Evolutionary conservation across 2,797 vertebrate genomes (phyloP).

Genomic region (Enteromius treurensis): DNA sequence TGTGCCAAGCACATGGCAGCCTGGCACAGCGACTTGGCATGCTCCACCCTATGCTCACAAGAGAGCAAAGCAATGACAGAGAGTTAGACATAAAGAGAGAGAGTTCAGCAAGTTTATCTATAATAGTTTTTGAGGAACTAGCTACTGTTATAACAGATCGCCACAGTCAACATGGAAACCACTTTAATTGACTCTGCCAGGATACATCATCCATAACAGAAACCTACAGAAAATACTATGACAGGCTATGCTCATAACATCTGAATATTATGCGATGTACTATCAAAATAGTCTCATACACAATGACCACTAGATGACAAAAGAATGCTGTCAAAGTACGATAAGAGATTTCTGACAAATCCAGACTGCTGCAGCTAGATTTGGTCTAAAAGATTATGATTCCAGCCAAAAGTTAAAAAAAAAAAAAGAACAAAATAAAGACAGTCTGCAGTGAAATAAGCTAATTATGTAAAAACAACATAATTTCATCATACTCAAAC

Average conservation of each 20-base stretch:
- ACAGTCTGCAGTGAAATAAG: not conserved
- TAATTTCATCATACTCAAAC: not conserved
- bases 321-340: not conserved
- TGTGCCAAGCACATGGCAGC: constrained; percentile 51
- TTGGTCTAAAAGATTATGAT: not conserved
- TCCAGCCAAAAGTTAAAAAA: not conserved
- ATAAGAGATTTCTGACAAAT: not conserved
- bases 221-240: constrained; percentile 2
- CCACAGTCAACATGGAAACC: not conserved
- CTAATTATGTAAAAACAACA: not conserved
- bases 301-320: constrained; percentile 33
- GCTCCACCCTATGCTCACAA: constrained; percentile 33
- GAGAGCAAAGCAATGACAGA: constrained; percentile 49
- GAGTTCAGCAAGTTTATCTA: constrained; percentile 1
- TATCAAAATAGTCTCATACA: constrained; percentile 12
- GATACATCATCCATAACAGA: constrained; percentile 1
- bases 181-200: not conserved
- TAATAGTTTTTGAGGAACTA: not conserved
- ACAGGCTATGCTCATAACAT: not conserved
- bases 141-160: constrained; percentile 6
- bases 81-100: not conserved
- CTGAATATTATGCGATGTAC: not conserved
- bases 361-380: not conserved
- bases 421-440: not conserved
- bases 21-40: constrained; percentile 45